A percentile compares a stretch with the other conserved stretches of the same genome.
These are phyloP conservation scores for Propithecus perrieri DNA, from an alignment of 2,797 vertebrate genomes.

Conservation along the genomic window DNA sequence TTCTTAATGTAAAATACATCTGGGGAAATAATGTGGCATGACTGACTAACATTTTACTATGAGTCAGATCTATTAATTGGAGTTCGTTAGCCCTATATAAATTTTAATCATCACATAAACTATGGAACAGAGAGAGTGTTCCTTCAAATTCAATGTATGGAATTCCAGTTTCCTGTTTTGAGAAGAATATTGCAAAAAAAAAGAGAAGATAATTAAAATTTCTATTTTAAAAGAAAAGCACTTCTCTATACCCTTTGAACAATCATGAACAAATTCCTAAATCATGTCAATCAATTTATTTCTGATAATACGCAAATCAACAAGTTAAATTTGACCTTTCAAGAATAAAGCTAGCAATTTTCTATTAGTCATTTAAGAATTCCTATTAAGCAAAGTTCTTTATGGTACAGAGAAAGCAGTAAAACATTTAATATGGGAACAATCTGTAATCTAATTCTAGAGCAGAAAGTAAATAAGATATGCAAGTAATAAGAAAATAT, in stretches of 20 bases:
- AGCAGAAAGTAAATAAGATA: not conserved
- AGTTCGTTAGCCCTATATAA: not conserved
- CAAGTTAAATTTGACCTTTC: slow-evolving; percentile 13
- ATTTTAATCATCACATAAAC: not conserved
- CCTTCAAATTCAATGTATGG: not conserved
- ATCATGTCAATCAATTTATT: not conserved
- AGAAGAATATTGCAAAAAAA: slow-evolving; percentile 22
- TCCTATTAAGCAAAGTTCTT: not conserved
- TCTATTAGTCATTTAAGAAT: slow-evolving; percentile 28
- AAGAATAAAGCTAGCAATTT: slow-evolving; percentile 23
- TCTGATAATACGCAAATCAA: not conserved
- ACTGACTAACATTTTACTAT: not conserved
- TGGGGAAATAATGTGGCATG: not conserved
- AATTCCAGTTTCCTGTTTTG: slow-evolving; percentile 27
- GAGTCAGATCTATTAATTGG: not conserved
- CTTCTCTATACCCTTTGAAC: not conserved
- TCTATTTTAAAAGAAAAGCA: not conserved
- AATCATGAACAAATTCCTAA: slow-evolving; percentile 40
- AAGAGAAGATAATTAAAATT: not conserved
- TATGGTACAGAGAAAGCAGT: slow-evolving; percentile 11
- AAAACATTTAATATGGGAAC: slow-evolving; percentile 6
- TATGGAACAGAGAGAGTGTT: not conserved
- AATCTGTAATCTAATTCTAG: not conserved
- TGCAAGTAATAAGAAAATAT: slow-evolving; percentile 12
- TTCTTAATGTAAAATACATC: slow-evolving; percentile 2